phyloP scores from a whole-genome alignment of 2,888 invertebrate genomes.

The Thelaira solivaga region DNA sequence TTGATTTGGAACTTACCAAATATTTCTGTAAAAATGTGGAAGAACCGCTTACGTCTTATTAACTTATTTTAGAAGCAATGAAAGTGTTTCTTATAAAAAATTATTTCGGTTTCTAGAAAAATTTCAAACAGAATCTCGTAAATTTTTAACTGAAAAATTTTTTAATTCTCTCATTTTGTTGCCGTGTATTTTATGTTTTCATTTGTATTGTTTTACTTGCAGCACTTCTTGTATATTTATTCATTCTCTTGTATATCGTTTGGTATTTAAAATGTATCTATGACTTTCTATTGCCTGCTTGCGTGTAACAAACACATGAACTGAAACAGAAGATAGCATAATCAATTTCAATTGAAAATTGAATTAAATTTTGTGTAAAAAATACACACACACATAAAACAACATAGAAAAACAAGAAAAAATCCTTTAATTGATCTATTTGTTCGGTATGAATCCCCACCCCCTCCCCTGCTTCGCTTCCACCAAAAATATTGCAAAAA shows the following conservation, averaged over 20 bases:
- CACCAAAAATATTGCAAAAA: not conserved
- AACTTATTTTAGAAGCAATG: too few relatives aligned
- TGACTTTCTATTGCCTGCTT: constrained; percentile 50
- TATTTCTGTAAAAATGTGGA: too few relatives aligned
- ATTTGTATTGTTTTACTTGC: not conserved
- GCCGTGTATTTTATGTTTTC: not conserved
- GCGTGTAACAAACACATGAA: constrained; percentile 35
- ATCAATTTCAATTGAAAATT: constrained; percentile 62
- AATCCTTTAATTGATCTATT: constrained; percentile 59
- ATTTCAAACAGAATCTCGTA: not conserved
- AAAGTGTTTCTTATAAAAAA: too few relatives aligned
- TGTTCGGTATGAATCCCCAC: constrained; percentile 31
- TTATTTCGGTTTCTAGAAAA: not conserved
- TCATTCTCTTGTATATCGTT: constrained; percentile 46
- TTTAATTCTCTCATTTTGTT: not conserved
- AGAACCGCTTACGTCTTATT: too few relatives aligned
- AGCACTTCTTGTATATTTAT: constrained; percentile 13
- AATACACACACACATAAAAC: too few relatives aligned
- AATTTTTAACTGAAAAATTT: not conserved
- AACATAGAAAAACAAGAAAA: constrained; percentile 19
- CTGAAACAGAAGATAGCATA: constrained; percentile 45
- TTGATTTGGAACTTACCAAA: too few relatives aligned
- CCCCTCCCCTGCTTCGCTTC: too few relatives aligned
- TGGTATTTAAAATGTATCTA: constrained; percentile 54
- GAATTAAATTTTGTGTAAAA: constrained; percentile 48